A percentile compares a stretch with the other conserved stretches of the same genome.
Conservation (phyloP, 2,888 invertebrate species). For the Chymomyza caudatula region DNA sequence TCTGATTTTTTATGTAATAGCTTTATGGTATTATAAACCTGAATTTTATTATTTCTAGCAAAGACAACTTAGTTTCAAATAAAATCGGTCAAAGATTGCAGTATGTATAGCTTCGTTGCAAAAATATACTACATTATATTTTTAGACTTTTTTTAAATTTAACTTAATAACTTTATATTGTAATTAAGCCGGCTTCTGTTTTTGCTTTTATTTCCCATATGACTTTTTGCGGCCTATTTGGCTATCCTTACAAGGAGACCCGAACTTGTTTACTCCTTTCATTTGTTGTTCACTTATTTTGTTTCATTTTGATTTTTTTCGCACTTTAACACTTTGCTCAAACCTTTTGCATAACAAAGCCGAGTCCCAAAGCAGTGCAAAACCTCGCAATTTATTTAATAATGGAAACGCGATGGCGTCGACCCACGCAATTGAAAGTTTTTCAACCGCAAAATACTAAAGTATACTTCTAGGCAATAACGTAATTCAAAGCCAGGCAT, state of each 20-base stretch:
- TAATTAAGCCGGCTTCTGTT: too few relatives aligned
- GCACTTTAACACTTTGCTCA: not conserved
- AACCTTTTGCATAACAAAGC: conserved; percentile 8
- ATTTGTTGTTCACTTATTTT: not conserved
- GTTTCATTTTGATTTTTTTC: not conserved
- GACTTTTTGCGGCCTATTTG: not conserved
- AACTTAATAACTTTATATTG: too few relatives aligned
- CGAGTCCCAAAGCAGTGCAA: conserved; percentile 27
- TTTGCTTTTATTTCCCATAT: not conserved
- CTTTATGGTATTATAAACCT: too few relatives aligned
- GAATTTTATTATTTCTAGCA: too few relatives aligned
- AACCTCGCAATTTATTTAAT: conserved; percentile 60
- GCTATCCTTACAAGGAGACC: not conserved
- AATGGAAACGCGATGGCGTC: conserved; percentile 46
- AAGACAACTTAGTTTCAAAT: too few relatives aligned
- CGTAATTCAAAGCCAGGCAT: conserved; percentile 58
- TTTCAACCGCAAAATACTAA: conserved; percentile 70
- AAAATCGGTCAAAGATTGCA: too few relatives aligned
- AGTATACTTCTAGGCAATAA: conserved; percentile 70
- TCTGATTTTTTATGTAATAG: too few relatives aligned
- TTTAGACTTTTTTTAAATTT: too few relatives aligned
- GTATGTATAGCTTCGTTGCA: too few relatives aligned
- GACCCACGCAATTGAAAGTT: conserved; percentile 70
- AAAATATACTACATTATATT: too few relatives aligned
- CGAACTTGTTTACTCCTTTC: not conserved